Conservation (phyloP, 2,888 invertebrate genomes). For the Drosophila mulleri region DNA sequence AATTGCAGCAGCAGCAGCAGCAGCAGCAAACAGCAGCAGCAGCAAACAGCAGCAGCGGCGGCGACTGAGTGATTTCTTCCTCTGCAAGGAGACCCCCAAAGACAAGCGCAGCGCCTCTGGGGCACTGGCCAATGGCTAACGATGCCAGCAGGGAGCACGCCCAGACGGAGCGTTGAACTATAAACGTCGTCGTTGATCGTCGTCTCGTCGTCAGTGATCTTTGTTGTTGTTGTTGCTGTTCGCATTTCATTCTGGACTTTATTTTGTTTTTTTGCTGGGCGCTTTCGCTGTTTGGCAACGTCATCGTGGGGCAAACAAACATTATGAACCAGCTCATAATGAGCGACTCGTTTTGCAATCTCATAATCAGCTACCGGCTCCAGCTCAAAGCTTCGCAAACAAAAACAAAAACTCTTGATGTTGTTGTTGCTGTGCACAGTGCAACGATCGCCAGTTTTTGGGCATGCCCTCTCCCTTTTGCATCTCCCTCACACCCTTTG, state of each 20-base stretch:
- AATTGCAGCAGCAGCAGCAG: slow-evolving; percentile 30
- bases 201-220: slow-evolving; percentile 45
- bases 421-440: slow-evolving; percentile 54
- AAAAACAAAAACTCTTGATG: slow-evolving; percentile 21
- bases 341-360: slow-evolving; percentile 73
- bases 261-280: neutral
- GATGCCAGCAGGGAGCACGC: slow-evolving; percentile 47
- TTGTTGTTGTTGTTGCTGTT: slow-evolving; percentile 34
- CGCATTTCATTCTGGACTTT: slow-evolving; percentile 24
- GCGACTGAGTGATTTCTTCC: slow-evolving; percentile 71
- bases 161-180: slow-evolving; percentile 81
- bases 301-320: slow-evolving; percentile 64
- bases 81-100: slow-evolving; percentile 51
- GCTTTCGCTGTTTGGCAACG: slow-evolving; percentile 69
- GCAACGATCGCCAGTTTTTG: slow-evolving; percentile 71
- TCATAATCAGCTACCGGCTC: slow-evolving; percentile 73
- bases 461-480: slow-evolving; percentile 35
- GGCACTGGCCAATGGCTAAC: slow-evolving; percentile 72
- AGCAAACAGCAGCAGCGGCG: slow-evolving; percentile 30
- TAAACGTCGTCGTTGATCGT: slow-evolving; percentile 71
- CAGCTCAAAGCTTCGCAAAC: slow-evolving; percentile 41
- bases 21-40: slow-evolving; percentile 33
- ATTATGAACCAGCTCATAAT: slow-evolving; percentile 62
- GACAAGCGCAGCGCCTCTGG: slow-evolving; percentile 29
- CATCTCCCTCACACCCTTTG: slow-evolving; percentile 18